Conservation (phyloP, 2,113 vertebrate species). For the Rana temporaria region DNA sequence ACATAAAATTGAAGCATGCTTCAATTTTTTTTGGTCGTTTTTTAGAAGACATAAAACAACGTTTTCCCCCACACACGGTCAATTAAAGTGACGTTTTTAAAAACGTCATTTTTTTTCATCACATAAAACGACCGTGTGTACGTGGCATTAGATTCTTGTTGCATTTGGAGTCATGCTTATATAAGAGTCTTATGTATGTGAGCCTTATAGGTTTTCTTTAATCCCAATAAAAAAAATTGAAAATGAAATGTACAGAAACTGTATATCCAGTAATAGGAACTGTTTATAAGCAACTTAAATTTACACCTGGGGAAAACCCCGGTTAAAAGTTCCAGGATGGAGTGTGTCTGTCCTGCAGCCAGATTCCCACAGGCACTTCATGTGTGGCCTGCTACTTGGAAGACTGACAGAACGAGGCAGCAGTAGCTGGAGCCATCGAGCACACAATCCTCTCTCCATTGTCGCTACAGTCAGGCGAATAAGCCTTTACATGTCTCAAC, state of each 20-base stretch:
- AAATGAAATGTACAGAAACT: not conserved
- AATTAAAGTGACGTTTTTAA: too few relatives aligned
- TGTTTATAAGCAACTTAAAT: constrained; percentile 25
- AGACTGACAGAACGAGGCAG: constrained; percentile 21
- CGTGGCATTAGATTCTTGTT: too few relatives aligned
- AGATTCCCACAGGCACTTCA: constrained; percentile 52
- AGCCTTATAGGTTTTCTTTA: not conserved
- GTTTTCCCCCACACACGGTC: too few relatives aligned
- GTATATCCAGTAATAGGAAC: constrained; percentile 27
- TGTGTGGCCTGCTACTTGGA: constrained; percentile 51
- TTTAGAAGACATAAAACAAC: too few relatives aligned
- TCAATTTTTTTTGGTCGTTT: too few relatives aligned
- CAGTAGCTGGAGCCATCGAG: not conserved
- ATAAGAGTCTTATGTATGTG: not conserved
- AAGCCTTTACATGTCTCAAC: constrained; percentile 28
- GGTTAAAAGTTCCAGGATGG: constrained; percentile 40
- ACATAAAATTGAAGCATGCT: too few relatives aligned
- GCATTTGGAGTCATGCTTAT: too few relatives aligned
- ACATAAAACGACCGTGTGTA: too few relatives aligned
- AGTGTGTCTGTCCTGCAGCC: constrained; percentile 53
- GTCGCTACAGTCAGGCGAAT: constrained; percentile 11
- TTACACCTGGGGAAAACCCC: constrained; percentile 50
- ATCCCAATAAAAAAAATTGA: not conserved
- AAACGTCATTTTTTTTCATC: too few relatives aligned
- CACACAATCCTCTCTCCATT: not conserved